Conservation (phyloP, 2,113 vertebrate species). For the Gobio gobio region DNA sequence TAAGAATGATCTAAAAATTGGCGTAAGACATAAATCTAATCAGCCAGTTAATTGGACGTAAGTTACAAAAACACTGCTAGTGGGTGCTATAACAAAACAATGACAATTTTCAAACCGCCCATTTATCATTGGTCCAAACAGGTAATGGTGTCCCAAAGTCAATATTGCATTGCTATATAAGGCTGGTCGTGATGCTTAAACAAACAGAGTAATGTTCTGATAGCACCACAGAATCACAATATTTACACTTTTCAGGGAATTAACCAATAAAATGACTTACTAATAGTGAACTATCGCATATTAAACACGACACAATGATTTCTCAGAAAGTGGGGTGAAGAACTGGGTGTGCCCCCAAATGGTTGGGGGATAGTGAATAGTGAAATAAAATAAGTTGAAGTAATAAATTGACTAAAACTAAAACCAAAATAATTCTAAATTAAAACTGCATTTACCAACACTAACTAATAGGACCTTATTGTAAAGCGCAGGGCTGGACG, state of each 20-base stretch:
- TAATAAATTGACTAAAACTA: background rate
- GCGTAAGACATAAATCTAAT: background rate
- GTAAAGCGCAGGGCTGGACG: too few relatives aligned
- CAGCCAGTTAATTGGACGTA: background rate
- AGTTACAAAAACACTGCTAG: background rate
- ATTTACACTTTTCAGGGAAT: background rate
- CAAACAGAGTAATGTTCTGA: background rate
- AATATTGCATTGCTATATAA: background rate
- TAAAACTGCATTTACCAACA: too few relatives aligned
- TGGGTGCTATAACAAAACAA: background rate
- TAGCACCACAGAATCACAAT: too few relatives aligned
- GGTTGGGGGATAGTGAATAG: background rate
- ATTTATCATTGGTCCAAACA: background rate
- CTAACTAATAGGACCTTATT: too few relatives aligned
- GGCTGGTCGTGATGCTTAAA: background rate
- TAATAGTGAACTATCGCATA: background rate
- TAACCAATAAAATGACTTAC: background rate
- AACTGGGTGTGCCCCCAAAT: background rate
- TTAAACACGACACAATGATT: background rate
- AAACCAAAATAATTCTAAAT: background rate
- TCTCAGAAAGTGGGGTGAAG: background rate
- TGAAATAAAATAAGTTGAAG: background rate
- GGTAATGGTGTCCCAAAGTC: background rate
- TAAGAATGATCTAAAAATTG: background rate
- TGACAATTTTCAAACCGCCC: background rate